Evolutionary conservation across 2,888 invertebrate species (phyloP), one percentile per base, ranked within the genome.

Genomic region (Hirtodrosophila confusa): DNA sequence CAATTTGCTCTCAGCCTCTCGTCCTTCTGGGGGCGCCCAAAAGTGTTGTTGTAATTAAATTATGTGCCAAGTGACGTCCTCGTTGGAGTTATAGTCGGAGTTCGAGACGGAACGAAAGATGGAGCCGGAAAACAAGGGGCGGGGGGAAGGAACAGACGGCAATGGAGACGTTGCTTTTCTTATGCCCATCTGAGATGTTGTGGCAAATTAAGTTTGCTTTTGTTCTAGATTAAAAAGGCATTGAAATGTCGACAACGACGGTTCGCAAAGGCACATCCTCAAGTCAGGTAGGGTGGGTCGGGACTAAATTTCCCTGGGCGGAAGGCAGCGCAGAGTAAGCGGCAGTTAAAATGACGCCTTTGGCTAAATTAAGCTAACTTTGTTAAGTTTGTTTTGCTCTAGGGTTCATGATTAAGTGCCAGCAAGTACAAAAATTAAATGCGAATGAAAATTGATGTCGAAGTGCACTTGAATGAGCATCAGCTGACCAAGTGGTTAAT

Each of bases 191-290:
- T 71, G 78, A 88, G 84, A 84, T 86, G 86, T 86, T 85, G 88
- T 78, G 88, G 88, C 71, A 85, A 88, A 85, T 85, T 88, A 85
- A 88, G 88, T 85, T 85, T 85, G 85, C 88, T 86, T 85, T 85
- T 85, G 86, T 85, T 86, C 84, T 86, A 83, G 86, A 86, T 88
- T 88, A 88, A 88, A 83, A 88, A 86, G 84, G 80, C 80, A 84
- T 85, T 85, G 88, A 83, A 83, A 86, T 85, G 86, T 70, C 68
- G 71, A 65, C 69, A 53, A 44, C 35, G 55, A 53, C 37, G 31
- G 27, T 27, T 31, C 31, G 31, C 1, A 11, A 11, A 39, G 24
- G 11, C 55, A 27, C 6, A 27, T 31, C 23, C 47, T 27, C n/a
- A 9, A 44, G 37, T 27, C 9, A 11, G 45, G 8, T 4, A 23